These are phyloP conservation scores for Metacarcinus magister DNA, from an alignment of 2,888 invertebrate species.

Conservation along the genomic window DNA sequence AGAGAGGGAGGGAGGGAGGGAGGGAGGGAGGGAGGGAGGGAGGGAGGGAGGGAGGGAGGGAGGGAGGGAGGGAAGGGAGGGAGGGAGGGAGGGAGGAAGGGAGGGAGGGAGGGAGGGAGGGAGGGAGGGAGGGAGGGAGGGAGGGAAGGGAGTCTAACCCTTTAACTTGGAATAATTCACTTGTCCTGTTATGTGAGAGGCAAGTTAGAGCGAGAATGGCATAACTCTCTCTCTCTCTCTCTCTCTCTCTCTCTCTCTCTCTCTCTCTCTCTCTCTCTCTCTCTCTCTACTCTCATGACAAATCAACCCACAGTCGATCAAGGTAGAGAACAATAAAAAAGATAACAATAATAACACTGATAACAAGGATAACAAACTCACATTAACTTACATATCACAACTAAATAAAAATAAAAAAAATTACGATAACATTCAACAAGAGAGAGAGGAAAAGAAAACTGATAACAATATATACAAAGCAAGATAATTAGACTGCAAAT, in stretches of 20 bases:
- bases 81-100: neutral
- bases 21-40: neutral
- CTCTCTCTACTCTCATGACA: neutral
- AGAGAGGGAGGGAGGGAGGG: neutral
- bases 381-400: too few species aligned
- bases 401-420: too few species aligned
- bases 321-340: neutral
- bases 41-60: neutral
- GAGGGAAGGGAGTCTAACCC: slow-evolving; percentile 35
- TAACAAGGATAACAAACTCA: neutral
- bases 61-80: neutral
- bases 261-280: slow-evolving; percentile 26
- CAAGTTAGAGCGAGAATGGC: neutral
- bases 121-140: neutral
- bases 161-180: slow-evolving; percentile 54
- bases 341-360: neutral
- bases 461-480: too few species aligned
- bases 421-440: too few species aligned
- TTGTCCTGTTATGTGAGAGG: slow-evolving; percentile 45
- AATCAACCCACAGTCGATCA: neutral
- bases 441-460: too few species aligned
- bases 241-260: slow-evolving; percentile 21
- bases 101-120: neutral
- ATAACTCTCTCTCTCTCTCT: neutral
- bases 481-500: too few species aligned